These are phyloP conservation scores for Proales similis DNA, from an alignment of 1,140 invertebrate genomes.

Conservation along the genomic window DNA sequence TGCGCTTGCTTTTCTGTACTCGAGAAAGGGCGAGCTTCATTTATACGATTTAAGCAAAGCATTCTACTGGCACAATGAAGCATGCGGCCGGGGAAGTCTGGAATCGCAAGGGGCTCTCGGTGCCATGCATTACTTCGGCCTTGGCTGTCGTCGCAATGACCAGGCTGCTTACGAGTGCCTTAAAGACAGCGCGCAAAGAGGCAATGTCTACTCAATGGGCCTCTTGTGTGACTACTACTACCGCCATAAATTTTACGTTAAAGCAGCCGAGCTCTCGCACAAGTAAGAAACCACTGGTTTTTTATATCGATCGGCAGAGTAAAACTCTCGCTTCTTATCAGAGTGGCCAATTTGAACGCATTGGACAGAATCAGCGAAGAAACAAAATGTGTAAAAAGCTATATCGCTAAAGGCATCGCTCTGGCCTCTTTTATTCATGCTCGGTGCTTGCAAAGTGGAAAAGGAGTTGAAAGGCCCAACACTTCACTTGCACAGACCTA, in stretches of 20 bases:
- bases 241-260: constrained; percentile 49
- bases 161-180: constrained; percentile 48
- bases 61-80: constrained; percentile 53
- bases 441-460: constrained; percentile 45
- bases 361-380: constrained; percentile 44
- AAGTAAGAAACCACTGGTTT: constrained; percentile 42
- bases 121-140: constrained; percentile 51
- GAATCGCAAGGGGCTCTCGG: constrained; percentile 53
- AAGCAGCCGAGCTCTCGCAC: constrained; percentile 48
- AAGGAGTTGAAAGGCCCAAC: constrained; percentile 45
- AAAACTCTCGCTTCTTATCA: constrained; percentile 38
- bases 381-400: constrained; percentile 47
- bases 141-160: constrained; percentile 45
- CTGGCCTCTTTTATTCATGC: constrained; percentile 51
- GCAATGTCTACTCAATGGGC: constrained; percentile 54
- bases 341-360: constrained; percentile 45
- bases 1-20: constrained; percentile 51
- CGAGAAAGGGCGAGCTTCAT: constrained; percentile 41
- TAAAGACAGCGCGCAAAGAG: constrained; percentile 48
- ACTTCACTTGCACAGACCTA: constrained; percentile 43
- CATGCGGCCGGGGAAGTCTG: constrained; percentile 52
- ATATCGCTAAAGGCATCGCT: constrained; percentile 48
- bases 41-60: constrained; percentile 47
- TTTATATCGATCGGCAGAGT: constrained; percentile 6
- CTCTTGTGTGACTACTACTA: constrained; percentile 50